Conservation (phyloP, 2,888 invertebrate genomes). For the Nomada goodeniana region DNA sequence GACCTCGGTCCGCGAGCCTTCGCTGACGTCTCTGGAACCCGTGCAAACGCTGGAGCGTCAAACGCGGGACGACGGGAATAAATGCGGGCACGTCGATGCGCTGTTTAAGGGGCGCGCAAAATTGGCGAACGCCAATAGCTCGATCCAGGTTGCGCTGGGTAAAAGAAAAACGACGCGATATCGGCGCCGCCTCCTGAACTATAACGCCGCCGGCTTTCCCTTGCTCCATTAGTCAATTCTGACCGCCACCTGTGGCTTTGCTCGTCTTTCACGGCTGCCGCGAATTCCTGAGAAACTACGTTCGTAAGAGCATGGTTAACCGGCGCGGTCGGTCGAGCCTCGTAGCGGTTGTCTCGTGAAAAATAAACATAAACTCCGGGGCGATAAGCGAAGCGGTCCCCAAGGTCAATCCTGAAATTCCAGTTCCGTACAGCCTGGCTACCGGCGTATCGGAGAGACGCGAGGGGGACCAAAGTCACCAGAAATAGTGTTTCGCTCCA, state of each 20-base stretch:
- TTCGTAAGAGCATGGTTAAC: conserved; percentile 23
- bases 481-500: conserved; percentile 6
- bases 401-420: conserved; percentile 71
- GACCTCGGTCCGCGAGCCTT: not conserved
- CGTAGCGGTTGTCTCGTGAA: conserved; percentile 60
- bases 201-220: not conserved
- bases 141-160: too few relatives aligned
- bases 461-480: not conserved
- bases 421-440: conserved; percentile 61
- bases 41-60: too few relatives aligned
- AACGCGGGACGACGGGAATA: too few relatives aligned
- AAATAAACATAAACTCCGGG: conserved; percentile 65
- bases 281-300: conserved; percentile 51
- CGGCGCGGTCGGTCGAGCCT: conserved; percentile 12
- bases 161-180: not conserved
- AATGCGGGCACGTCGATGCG: too few relatives aligned
- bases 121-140: too few relatives aligned
- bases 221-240: conserved; percentile 37
- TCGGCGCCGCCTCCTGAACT: not conserved
- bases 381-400: conserved; percentile 67
- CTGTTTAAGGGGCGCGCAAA: too few relatives aligned
- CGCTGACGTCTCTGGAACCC: too few relatives aligned
- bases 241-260: conserved; percentile 71
- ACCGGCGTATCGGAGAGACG: conserved; percentile 16
- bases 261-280: conserved; percentile 53